Conservation (phyloP, 1,140 invertebrate genomes). For the Diorhabda sublineata region DNA sequence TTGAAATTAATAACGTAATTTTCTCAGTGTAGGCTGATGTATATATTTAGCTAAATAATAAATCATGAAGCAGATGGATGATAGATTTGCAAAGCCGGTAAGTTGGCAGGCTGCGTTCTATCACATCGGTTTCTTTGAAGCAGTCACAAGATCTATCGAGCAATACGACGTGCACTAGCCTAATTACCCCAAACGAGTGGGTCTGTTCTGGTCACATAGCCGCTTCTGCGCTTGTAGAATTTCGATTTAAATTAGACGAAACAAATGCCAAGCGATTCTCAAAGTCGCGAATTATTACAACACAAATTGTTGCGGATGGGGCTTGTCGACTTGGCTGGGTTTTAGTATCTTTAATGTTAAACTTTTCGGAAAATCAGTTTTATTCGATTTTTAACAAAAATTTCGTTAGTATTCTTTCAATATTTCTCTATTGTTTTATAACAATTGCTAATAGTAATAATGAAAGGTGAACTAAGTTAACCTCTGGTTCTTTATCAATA, state of each 20-base stretch:
- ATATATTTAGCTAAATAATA: too few relatives aligned
- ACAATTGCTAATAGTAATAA: too few relatives aligned
- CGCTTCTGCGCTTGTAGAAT: background rate
- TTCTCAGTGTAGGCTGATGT: too few relatives aligned
- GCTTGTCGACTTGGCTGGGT: too few relatives aligned
- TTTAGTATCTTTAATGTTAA: background rate
- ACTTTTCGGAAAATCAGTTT: background rate
- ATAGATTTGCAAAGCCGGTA: conserved; percentile 21
- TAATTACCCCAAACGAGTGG: conserved; percentile 19
- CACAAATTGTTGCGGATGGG: background rate
- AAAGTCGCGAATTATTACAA: conserved; percentile 6
- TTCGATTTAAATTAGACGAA: background rate
- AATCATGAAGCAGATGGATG: conserved; percentile 3
- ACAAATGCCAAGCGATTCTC: background rate
- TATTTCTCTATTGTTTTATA: too few relatives aligned
- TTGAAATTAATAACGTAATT: too few relatives aligned
- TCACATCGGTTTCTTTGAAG: conserved; percentile 25
- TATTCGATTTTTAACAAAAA: background rate
- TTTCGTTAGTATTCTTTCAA: too few relatives aligned
- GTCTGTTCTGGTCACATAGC: conserved; percentile 7
- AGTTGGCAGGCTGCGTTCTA: conserved; percentile 16
- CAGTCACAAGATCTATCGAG: conserved; percentile 17
- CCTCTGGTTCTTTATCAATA: too few relatives aligned
- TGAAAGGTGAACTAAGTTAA: too few relatives aligned
- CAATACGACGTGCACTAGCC: conserved; percentile 16